These are phyloP conservation scores for Opisthocomus hoazin DNA, from an alignment of 2,113 vertebrate genomes.

Conservation along the genomic window DNA sequence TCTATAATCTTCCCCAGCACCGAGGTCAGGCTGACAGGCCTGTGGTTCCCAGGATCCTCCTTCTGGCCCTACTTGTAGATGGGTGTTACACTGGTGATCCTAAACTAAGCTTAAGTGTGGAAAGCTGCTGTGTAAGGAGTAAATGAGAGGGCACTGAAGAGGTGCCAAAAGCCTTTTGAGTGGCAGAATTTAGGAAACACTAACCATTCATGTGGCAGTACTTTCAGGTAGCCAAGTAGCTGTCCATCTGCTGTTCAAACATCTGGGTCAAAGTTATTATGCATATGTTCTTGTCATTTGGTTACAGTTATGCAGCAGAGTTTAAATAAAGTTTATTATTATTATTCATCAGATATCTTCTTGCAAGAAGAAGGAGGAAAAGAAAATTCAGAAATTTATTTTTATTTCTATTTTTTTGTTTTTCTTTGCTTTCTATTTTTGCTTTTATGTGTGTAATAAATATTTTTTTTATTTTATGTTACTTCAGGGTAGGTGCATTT, in stretches of 20 bases:
- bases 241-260: background rate
- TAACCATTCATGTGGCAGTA: slow-evolving; percentile 3
- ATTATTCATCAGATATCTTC: background rate
- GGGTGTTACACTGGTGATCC: too few relatives aligned
- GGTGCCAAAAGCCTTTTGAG: slow-evolving; percentile 23
- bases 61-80: too few relatives aligned
- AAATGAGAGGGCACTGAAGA: background rate
- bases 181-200: slow-evolving; percentile 30
- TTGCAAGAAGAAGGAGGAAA: background rate
- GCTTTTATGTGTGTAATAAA: background rate
- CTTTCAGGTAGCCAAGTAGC: slow-evolving; percentile 13
- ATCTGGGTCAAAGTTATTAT: background rate
- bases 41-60: too few relatives aligned
- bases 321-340: background rate
- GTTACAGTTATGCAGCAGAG: background rate
- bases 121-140: background rate
- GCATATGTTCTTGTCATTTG: background rate
- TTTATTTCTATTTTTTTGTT: background rate
- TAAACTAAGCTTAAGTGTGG: background rate
- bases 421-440: background rate
- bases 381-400: background rate
- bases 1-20: too few relatives aligned
- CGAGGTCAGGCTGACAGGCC: too few relatives aligned
- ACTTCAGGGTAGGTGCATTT: background rate
- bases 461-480: background rate